Evolutionary conservation across 2,888 invertebrate genomes (phyloP), one percentile per base, ranked within the genome.

Genomic region (Tribolium freemani): DNA sequence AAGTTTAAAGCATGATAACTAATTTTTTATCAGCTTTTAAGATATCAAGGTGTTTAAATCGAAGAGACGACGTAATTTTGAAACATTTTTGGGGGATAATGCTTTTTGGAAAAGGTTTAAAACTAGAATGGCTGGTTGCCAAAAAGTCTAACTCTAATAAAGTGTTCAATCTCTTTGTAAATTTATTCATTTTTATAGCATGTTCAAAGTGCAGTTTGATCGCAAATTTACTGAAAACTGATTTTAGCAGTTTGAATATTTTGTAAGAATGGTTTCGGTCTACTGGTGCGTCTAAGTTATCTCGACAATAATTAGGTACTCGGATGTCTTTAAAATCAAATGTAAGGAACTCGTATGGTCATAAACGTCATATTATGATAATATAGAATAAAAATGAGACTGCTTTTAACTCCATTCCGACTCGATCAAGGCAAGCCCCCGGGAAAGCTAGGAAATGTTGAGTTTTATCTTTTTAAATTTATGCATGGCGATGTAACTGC

Each of bases 301-400:
- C 20, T 20, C 38, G 20, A 26, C 53, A 53, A 64, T 54, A 64
- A 54, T 64, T 61, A 61, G 61, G 50, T 61, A 46, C 48, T 61
- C 26, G 8, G 46, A 11, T 51, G 50, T 58, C 58, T 45, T 56
- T 58, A 38, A 67, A 68, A 48, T 50, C 54, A 56, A 64, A 73
- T 70, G 60, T 30, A 60, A 45, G 31, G 67, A 73, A 74, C 77
- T 77, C 75, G 75, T 77, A 75, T 66, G 73, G 71, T 67, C 74
- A 77, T 78, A 78, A 77, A 78, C 69, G 79, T 77, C 78, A 77
- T 77, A 79, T 78, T 79, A 79, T 77, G 77, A 78, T 79, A 78
- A 79, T 77, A 72, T 75, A 69, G 69, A 57, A 71, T 75, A 71
- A 74, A 75, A 74, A 78, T 72, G 77, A 71, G 74, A 74, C 71